These are phyloP conservation scores for Apamea crenata DNA, from an alignment of 2,888 invertebrate species.

Conservation along the genomic window DNA sequence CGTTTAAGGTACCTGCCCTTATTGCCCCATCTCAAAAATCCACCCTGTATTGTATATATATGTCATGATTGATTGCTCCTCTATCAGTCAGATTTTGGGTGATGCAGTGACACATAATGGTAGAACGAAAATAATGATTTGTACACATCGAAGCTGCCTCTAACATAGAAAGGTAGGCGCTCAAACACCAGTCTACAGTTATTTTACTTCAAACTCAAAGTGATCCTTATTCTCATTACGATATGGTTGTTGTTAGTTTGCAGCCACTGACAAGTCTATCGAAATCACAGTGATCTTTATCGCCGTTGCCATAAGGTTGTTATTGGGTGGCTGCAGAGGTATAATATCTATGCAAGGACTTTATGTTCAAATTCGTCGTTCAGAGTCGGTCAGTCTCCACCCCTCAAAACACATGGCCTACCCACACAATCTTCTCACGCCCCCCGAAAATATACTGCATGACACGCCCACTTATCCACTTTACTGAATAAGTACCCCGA, in stretches of 20 bases:
- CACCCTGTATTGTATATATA: too few species aligned
- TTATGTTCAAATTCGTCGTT: neutral
- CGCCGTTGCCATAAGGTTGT: neutral
- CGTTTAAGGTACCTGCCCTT: too few species aligned
- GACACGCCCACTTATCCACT: conserved; percentile 15
- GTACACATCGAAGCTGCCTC: neutral
- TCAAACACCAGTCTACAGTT: neutral
- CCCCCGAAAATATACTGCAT: conserved; percentile 18
- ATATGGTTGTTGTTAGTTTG: neutral
- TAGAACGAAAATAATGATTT: neutral
- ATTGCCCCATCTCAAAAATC: too few species aligned
- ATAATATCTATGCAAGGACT: neutral
- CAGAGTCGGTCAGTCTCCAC: neutral
- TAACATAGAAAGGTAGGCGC: neutral
- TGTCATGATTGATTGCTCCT: too few species aligned
- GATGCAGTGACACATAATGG: neutral
- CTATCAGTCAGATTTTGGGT: neutral
- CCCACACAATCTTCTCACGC: conserved; percentile 1
- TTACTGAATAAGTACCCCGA: neutral
- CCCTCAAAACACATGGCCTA: neutral
- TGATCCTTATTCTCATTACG: neutral
- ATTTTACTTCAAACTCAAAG: neutral
- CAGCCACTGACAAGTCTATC: neutral
- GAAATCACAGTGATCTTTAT: neutral
- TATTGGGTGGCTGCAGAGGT: neutral